Evolutionary conservation across 2,797 vertebrate genomes (phyloP).

Genomic region (Saxicola maurus): DNA sequence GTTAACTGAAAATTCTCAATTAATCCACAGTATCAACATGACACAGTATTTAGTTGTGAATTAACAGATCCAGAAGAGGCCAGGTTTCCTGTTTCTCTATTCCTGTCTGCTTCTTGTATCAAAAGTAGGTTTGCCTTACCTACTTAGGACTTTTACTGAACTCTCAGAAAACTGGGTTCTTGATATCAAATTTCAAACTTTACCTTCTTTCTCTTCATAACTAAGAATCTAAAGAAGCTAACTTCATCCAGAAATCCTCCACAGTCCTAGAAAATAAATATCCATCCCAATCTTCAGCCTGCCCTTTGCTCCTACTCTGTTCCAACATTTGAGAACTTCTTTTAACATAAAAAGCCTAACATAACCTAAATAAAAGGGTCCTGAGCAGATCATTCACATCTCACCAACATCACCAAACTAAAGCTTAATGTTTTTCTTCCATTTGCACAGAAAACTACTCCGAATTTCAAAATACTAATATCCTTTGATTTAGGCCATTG

Average conservation of each 20-base stretch:
- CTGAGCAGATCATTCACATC: not conserved
- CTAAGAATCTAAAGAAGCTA: not conserved
- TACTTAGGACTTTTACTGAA: not conserved
- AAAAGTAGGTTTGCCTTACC: not conserved
- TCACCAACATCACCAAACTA: not conserved
- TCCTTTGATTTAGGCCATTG: not conserved
- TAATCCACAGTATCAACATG: not conserved
- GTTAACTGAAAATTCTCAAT: not conserved
- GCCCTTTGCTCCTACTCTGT: not conserved
- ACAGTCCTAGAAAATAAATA: not conserved
- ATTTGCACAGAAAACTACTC: not conserved
- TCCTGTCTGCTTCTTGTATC: not conserved
- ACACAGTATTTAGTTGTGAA: not conserved
- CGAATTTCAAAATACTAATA: not conserved
- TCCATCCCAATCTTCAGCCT: rapidly evolving
- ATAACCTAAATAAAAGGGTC: not conserved
- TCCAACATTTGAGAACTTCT: not conserved
- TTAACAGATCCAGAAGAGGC: not conserved
- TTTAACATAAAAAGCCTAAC: not conserved
- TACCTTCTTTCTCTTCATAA: not conserved
- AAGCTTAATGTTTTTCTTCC: not conserved
- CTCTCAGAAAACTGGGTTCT: not conserved
- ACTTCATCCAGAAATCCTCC: not conserved
- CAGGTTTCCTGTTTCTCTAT: not conserved
- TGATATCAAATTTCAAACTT: not conserved